Evolutionary conservation across 1,140 invertebrate genomes (phyloP), one percentile per base, ranked within the genome.

Genomic region (Drosophila pachea): DNA sequence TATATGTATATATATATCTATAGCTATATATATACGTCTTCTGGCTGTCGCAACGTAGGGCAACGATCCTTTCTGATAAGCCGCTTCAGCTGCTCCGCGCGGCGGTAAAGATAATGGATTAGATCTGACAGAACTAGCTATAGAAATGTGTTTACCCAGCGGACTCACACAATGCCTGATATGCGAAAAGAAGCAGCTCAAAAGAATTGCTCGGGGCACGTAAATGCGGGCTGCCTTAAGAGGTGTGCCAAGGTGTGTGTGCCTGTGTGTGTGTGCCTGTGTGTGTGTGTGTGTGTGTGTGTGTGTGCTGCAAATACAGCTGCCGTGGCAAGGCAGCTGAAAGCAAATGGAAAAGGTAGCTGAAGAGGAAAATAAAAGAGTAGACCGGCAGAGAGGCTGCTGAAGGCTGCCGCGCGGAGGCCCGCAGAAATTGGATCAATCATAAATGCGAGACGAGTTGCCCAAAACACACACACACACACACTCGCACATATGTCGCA

Each of bases 351-450:
- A 55, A 43, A 56, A 45, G 54, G 40, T 43, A 55, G 12, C 49
- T 4, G n/a, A 8, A 33, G 9, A 53, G 8, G 40, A 32, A 7
- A 16, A 32, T 32, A 9, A 45, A 43, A 43, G 54, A 16, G 45
- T 31, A 47, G 45, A n/a, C 45, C 9, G 43, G 43, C 16, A 60
- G 32, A 52, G 65, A 43, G 48, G 49, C 16, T 32, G 6, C 43
- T 36, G 55, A 22, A 40, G 33, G 52, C 14, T 29, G 29, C 6
- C 14, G n/a, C 22, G 22, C 1, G 22, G 22, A 22, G 22, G 43
- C 64, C 78, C 79, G 78, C 79, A 83, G 79, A 84, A 84, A 83
- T 84, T 69, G 79, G 76, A 78, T 81, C 68, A 83, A 84, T 86
- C 76, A 75, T 73, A 54, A 68, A 47, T 31, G 16, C 22, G 52